Evolutionary conservation across 2,888 invertebrate species (phyloP).

Genomic region (Cryptocephalus primarius): DNA sequence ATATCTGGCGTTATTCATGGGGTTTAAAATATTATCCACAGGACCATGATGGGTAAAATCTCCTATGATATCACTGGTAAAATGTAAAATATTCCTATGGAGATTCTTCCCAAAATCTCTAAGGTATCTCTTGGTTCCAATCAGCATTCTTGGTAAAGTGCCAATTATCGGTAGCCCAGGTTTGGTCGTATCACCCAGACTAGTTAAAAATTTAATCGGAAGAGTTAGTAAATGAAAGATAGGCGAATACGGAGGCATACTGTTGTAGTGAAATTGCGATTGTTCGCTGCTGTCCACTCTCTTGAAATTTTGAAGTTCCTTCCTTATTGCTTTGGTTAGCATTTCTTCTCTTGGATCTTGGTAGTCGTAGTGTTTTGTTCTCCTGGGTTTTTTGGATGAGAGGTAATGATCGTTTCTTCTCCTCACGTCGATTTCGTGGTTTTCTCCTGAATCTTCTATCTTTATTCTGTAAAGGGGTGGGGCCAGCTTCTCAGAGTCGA

Average conservation of each 20-base stretch:
- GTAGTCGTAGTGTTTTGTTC: neutral
- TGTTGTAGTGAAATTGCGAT: constrained; percentile 3
- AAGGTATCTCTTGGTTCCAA: constrained; percentile 26
- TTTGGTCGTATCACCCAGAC: constrained; percentile 23
- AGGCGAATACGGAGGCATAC: constrained; percentile 23
- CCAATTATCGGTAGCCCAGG: constrained; percentile 26
- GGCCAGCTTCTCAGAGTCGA: constrained; percentile 10
- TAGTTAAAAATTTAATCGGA: constrained; percentile 26
- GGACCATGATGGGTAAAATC: constrained; percentile 20
- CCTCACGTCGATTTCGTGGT: neutral
- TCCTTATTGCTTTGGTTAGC: constrained; percentile 13
- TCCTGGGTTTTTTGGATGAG: neutral
- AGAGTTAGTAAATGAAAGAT: constrained; percentile 26
- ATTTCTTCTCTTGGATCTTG: constrained; percentile 4
- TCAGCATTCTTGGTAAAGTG: constrained; percentile 26
- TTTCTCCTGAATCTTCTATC: constrained; percentile 7
- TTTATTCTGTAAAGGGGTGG: constrained; percentile 12
- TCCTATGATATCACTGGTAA: constrained; percentile 27
- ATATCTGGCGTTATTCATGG: too few relatives aligned
- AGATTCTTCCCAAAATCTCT: constrained; percentile 27
- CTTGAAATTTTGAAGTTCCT: constrained; percentile 15
- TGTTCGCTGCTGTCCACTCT: constrained; percentile 8
- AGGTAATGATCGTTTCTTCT: constrained; percentile 3
- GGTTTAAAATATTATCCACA: constrained; percentile 2
- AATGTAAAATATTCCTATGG: constrained; percentile 24